Evolutionary conservation across 2,797 vertebrate genomes (phyloP), one percentile per base, ranked within the genome.

Genomic region (Diglossa cyanea): DNA sequence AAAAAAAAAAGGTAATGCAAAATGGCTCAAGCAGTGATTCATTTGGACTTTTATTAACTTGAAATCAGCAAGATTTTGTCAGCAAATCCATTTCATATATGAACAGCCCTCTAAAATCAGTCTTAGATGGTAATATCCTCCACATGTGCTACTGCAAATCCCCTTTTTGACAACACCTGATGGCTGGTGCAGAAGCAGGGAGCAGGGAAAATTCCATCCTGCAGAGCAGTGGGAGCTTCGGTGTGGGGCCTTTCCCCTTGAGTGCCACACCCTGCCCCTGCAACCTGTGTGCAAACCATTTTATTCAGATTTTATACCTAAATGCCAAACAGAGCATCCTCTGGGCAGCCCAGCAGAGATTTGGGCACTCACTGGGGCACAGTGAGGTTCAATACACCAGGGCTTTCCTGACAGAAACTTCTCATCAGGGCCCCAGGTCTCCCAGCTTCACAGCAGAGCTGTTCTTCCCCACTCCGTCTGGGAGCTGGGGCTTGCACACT

Each of bases 391-490:
- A 71, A 16, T 2, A 10, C 13, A 5, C 13, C 2, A 3, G n/a
- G 17, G 18, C 26, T 57, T 48, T 88, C 31, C 55, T 48, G 37
- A 4, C 8, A 67, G 17, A 73, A 62, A 50, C 20, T 26, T 68
- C 37, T 55, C 11, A 1, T 21, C 18, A 24, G 50, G 33, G 19
- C 58, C 48, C 26, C 15, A 12, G 39, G 21, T 61, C 13, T 25
- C 16, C 18, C 11, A 3, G 2, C 12, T 62, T 57, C 6, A 1
- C 13, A 3, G 1, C n/a, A 42, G 77, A 39, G 13, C 16, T 55
- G 44, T 50, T 37, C 57, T 45, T 77, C 17, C 28, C 15, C 0
- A 0, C 37, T 86, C 54, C 3, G 0, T 26, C 30, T 0, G 0
- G 19, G 40, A 63, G 44, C 5, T 2, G 10, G 37, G 8, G 33